phyloP scores from a whole-genome alignment of 2,113 vertebrate species.

The Antidorcas marsupialis region DNA sequence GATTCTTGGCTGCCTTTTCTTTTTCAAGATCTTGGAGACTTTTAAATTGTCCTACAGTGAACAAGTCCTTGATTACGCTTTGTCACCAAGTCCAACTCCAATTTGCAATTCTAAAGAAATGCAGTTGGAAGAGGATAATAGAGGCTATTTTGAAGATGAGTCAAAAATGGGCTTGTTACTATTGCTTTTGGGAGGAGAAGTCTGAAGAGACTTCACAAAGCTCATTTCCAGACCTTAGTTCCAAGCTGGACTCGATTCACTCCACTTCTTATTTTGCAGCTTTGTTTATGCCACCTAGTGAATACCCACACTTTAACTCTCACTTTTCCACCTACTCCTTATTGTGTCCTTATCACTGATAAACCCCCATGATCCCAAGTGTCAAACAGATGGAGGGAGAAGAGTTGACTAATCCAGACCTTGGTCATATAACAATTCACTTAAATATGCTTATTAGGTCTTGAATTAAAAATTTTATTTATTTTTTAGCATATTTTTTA shows the following conservation, averaged over 20 bases:
- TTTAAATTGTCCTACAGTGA: not conserved
- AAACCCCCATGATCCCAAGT: not conserved
- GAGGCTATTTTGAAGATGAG: not conserved
- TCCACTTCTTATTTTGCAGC: not conserved
- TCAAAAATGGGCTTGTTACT: not conserved
- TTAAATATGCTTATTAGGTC: not conserved
- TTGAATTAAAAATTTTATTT: not conserved
- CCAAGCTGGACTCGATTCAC: not conserved
- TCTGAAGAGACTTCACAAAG: not conserved
- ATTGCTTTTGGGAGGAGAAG: conserved; percentile 14
- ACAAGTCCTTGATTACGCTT: conserved; percentile 33
- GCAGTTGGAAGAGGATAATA: conserved; percentile 29
- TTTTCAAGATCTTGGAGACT: not conserved
- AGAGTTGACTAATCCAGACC: not conserved
- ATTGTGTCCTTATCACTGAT: not conserved
- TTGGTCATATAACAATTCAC: not conserved
- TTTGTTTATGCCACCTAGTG: not conserved
- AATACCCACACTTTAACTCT: not conserved
- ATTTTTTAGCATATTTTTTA: not conserved
- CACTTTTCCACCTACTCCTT: not conserved
- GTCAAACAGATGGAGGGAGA: not conserved
- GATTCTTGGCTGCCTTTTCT: not conserved
- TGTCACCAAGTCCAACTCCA: conserved; percentile 2
- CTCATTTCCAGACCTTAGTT: not conserved
- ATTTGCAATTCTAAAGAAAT: conserved; percentile 28